phyloP scores from a whole-genome alignment of 2,113 vertebrate species.

The Salvelinus sp. region DNA sequence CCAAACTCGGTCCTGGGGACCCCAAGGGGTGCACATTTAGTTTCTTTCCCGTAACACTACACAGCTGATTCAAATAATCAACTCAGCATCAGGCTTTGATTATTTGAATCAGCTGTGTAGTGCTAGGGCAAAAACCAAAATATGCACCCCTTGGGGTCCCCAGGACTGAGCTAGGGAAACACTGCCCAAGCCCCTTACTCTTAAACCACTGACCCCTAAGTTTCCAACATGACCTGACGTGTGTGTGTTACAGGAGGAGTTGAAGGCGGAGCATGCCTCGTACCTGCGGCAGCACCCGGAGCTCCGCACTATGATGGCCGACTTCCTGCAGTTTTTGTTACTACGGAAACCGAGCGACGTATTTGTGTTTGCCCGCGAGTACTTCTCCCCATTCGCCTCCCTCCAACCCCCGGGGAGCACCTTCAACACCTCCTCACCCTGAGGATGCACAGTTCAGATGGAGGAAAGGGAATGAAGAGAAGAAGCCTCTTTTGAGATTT shows the following conservation, averaged over 20 bases:
- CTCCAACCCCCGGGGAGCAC: background rate
- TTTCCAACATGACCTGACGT: background rate
- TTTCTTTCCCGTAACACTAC: too few species aligned
- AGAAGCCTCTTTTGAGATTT: background rate
- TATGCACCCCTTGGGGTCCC: too few species aligned
- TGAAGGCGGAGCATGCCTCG: conserved; percentile 73
- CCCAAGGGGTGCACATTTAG: too few species aligned
- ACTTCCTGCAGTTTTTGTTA: conserved; percentile 89
- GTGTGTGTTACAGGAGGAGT: conserved; percentile 75
- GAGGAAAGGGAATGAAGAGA: background rate
- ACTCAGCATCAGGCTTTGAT: too few species aligned
- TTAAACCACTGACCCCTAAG: too few species aligned
- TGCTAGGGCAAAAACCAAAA: too few species aligned
- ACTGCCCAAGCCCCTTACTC: too few species aligned
- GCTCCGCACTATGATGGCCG: conserved; percentile 76
- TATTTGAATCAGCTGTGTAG: too few species aligned
- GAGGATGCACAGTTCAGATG: background rate
- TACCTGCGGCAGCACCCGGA: conserved; percentile 86
- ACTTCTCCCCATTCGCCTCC: conserved; percentile 76
- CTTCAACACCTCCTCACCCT: conserved; percentile 26
- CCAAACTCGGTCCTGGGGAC: too few species aligned
- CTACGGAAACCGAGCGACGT: conserved; percentile 83
- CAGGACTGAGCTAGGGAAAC: too few species aligned
- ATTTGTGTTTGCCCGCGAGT: conserved; percentile 80
- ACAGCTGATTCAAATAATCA: too few species aligned